phyloP scores from a whole-genome alignment of 2,113 vertebrate genomes.

The Centropristis striata region DNA sequence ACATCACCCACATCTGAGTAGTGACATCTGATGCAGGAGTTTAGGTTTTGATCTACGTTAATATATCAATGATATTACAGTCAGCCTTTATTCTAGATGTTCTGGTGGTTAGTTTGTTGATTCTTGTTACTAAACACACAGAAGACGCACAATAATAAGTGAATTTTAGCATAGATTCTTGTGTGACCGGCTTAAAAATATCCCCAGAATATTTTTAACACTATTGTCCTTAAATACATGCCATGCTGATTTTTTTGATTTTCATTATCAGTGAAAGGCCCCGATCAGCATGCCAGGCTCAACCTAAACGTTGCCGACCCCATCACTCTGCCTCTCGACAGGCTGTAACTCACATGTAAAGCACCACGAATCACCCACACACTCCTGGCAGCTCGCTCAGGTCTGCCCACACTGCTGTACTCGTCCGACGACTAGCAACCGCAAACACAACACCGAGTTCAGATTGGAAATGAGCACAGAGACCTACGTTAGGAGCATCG shows the following conservation, averaged over 20 bases:
- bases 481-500: slow-evolving; percentile 54
- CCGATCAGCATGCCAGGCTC: slow-evolving; percentile 30
- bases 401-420: slow-evolving; percentile 23
- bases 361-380: slow-evolving; percentile 25
- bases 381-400: slow-evolving; percentile 6
- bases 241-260: slow-evolving; percentile 58
- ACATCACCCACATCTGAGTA: slow-evolving; percentile 35
- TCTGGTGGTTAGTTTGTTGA: slow-evolving; percentile 16
- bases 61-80: slow-evolving; percentile 10
- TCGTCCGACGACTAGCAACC: slow-evolving; percentile 9
- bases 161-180: slow-evolving; percentile 66
- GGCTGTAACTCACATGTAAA: slow-evolving; percentile 35
- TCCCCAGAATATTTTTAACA: background rate
- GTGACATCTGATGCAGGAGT: slow-evolving; percentile 32
- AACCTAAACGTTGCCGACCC: background rate
- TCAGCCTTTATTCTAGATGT: slow-evolving; percentile 24
- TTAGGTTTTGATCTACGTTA: slow-evolving; percentile 32
- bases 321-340: background rate
- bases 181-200: slow-evolving; percentile 54
- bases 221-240: slow-evolving; percentile 52
- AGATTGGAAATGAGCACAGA: slow-evolving; percentile 42
- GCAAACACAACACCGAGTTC: slow-evolving; percentile 35
- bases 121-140: slow-evolving; percentile 25
- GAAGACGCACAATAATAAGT: slow-evolving; percentile 31
- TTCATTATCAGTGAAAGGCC: slow-evolving; percentile 35